Percentiles rank a stretch among this genome's conserved stretches.
These are phyloP conservation scores for Laterallus jamaicensis DNA, from an alignment of 2,113 vertebrate genomes.

Conservation along the genomic window DNA sequence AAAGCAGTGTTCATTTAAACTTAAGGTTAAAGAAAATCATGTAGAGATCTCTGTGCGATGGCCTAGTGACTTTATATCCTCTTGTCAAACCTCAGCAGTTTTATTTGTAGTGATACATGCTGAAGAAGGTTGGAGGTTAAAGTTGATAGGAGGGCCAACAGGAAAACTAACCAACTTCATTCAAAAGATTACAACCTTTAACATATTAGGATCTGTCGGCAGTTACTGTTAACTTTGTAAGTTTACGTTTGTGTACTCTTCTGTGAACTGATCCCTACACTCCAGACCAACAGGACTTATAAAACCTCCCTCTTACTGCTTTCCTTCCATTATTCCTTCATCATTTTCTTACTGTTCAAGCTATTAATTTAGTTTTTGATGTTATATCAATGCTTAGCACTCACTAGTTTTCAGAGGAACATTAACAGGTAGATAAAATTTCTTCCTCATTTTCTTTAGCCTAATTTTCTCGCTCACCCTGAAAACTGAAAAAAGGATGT, in stretches of 20 bases:
- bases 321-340: slow-evolving; percentile 59
- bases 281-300: slow-evolving; percentile 76
- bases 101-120: slow-evolving; percentile 88
- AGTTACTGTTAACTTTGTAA: slow-evolving; percentile 75
- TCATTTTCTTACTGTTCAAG: slow-evolving; percentile 69
- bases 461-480: not conserved
- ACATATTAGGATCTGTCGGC: slow-evolving; percentile 79
- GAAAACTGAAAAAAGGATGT: not conserved
- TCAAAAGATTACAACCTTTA: slow-evolving; percentile 87
- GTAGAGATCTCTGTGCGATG: slow-evolving; percentile 76
- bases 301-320: slow-evolving; percentile 50
- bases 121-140: slow-evolving; percentile 89
- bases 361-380: slow-evolving; percentile 72
- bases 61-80: slow-evolving; percentile 83
- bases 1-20: slow-evolving; percentile 70
- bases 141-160: slow-evolving; percentile 91
- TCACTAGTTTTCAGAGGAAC: not conserved
- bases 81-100: slow-evolving; percentile 82
- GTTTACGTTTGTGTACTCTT: slow-evolving; percentile 69
- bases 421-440: not conserved
- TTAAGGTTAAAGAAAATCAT: slow-evolving; percentile 77
- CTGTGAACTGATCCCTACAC: slow-evolving; percentile 76
- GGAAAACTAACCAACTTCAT: slow-evolving; percentile 85
- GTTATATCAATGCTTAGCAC: slow-evolving; percentile 12
- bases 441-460: not conserved